A percentile compares a stretch with the other conserved stretches of the same genome.
These are phyloP conservation scores for Nylanderia fulva DNA, from an alignment of 1,140 invertebrate species.

Conservation along the genomic window DNA sequence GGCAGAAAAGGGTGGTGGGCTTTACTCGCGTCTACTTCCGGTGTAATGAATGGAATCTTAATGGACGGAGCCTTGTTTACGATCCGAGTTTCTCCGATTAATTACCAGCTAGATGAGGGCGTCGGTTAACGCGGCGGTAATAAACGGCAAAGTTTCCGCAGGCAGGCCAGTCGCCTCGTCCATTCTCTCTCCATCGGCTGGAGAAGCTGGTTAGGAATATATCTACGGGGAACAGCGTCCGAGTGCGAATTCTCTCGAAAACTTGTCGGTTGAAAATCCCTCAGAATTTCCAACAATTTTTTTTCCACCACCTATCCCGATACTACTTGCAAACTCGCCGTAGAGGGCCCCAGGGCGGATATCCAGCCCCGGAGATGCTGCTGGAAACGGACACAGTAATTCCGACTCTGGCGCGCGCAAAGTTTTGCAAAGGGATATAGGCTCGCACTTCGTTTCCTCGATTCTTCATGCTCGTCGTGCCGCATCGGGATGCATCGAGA, in stretches of 20 bases:
- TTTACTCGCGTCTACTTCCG: conserved; percentile 75
- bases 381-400: conserved; percentile 47
- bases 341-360: conserved; percentile 40
- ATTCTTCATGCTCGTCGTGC: conserved; percentile 30
- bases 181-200: conserved; percentile 14
- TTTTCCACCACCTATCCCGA: not conserved
- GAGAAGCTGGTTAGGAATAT: conserved; percentile 34
- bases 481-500: conserved; percentile 44
- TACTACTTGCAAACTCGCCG: conserved; percentile 44
- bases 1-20: conserved; percentile 6
- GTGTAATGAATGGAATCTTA: conserved; percentile 81
- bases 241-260: conserved; percentile 16
- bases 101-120: conserved; percentile 74
- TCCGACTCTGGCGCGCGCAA: conserved; percentile 40
- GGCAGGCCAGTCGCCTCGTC: conserved; percentile 55
- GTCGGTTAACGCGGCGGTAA: conserved; percentile 67
- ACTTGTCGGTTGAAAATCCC: conserved; percentile 54
- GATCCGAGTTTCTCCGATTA: conserved; percentile 81
- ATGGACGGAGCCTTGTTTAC: conserved; percentile 81
- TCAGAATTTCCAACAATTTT: conserved; percentile 71
- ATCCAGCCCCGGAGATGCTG: conserved; percentile 21
- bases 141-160: conserved; percentile 72
- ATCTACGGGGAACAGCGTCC: conserved; percentile 17
- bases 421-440: conserved; percentile 40
- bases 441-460: conserved; percentile 51